Evolutionary conservation across 1,140 invertebrate genomes (phyloP).

Genomic region (Potamilus streckersoni): DNA sequence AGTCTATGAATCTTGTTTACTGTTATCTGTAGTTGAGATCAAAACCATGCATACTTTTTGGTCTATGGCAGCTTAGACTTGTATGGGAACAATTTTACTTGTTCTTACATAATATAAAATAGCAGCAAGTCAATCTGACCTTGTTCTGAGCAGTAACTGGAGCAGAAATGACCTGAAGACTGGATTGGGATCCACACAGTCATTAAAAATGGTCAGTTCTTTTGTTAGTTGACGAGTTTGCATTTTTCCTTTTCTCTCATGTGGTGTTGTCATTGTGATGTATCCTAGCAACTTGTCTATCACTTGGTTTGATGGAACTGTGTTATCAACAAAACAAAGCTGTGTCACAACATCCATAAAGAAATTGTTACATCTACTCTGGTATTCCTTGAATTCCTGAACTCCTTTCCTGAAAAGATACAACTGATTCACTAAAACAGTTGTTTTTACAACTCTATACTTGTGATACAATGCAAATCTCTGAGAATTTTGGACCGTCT

Average conservation of each 20-base stretch:
- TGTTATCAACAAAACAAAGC: constrained; percentile 52
- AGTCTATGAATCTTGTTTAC: too few relatives aligned
- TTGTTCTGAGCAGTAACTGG: constrained; percentile 48
- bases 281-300: constrained; percentile 51
- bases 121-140: constrained; percentile 19
- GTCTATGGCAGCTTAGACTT: too few relatives aligned
- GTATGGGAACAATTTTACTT: too few relatives aligned
- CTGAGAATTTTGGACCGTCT: too few relatives aligned
- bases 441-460: too few relatives aligned
- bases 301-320: constrained; percentile 48
- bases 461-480: too few relatives aligned
- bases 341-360: constrained; percentile 58
- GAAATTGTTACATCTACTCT: constrained; percentile 51
- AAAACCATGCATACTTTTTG: too few relatives aligned
- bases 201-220: constrained; percentile 47
- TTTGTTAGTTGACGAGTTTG: constrained; percentile 23
- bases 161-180: constrained; percentile 58
- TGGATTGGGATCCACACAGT: constrained; percentile 56
- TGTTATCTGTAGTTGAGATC: too few relatives aligned
- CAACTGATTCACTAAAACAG: too few relatives aligned
- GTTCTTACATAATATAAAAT: too few relatives aligned
- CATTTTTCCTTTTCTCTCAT: not conserved
- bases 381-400: constrained; percentile 24
- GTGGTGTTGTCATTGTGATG: constrained; percentile 35
- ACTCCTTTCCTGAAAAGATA: constrained; percentile 8